A percentile compares a stretch with the other conserved stretches of the same genome.
Evolutionary conservation across 2,113 vertebrate species (phyloP).

Genomic region (Amphiprion percula): DNA sequence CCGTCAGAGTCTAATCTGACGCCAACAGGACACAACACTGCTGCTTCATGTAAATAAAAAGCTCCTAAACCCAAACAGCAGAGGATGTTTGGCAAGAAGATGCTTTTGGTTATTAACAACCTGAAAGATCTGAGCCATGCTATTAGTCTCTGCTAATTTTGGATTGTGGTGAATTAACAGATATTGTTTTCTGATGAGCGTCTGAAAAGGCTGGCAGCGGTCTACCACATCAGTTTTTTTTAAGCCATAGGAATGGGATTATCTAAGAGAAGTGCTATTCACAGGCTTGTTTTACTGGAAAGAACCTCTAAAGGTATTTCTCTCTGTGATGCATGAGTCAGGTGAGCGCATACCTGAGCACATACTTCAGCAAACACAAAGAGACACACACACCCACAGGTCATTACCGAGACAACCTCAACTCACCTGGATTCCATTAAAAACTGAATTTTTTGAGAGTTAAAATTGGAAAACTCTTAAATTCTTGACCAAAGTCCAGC

Average conservation of each 20-base stretch:
- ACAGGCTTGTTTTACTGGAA: constrained; percentile 45
- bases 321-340: constrained; percentile 35
- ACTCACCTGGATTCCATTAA: not conserved
- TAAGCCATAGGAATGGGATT: constrained; percentile 24
- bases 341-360: constrained; percentile 68
- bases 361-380: constrained; percentile 24
- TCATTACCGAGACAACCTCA: not conserved
- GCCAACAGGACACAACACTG: constrained; percentile 53
- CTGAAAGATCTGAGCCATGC: constrained; percentile 10
- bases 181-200: not conserved
- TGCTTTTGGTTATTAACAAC: constrained; percentile 34
- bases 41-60: constrained; percentile 67
- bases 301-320: constrained; percentile 25
- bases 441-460: not conserved
- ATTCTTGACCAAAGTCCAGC: not conserved
- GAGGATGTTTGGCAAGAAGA: constrained; percentile 48
- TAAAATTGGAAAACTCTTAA: not conserved
- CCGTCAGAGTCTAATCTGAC: constrained; percentile 54
- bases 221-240: not conserved
- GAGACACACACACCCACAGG: constrained; percentile 9
- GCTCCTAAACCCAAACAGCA: constrained; percentile 66
- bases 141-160: not conserved
- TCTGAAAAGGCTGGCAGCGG: not conserved
- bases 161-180: not conserved
- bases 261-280: constrained; percentile 39